phyloP scores from a whole-genome alignment of 2,113 vertebrate species.

The Coreoperca whiteheadi region DNA sequence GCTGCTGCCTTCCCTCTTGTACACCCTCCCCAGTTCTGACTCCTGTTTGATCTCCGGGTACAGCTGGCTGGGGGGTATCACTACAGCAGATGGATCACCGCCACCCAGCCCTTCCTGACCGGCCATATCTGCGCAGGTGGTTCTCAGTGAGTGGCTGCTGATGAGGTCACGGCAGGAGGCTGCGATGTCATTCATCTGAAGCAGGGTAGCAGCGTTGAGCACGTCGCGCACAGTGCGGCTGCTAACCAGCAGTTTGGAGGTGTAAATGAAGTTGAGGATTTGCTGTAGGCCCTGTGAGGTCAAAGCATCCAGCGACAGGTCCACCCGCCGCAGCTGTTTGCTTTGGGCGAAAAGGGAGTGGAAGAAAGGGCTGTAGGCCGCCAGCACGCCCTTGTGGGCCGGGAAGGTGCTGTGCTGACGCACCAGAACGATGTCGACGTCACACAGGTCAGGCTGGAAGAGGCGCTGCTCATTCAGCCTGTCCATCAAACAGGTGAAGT shows the following conservation, averaged over 20 bases:
- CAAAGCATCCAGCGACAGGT: conserved; percentile 92
- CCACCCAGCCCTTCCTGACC: conserved; percentile 71
- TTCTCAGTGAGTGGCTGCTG: conserved; percentile 88
- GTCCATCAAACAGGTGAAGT: conserved; percentile 98
- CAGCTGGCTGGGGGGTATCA: conserved; percentile 75
- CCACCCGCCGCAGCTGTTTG: conserved; percentile 92
- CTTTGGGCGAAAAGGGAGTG: conserved; percentile 95
- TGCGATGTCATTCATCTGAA: conserved; percentile 94
- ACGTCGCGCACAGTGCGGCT: conserved; percentile 91
- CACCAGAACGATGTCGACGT: conserved; percentile 96
- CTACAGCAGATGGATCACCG: conserved; percentile 40
- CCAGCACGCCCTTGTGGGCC: conserved; percentile 94
- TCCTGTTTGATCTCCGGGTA: conserved; percentile 95
- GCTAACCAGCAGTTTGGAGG: conserved; percentile 94
- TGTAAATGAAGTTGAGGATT: conserved; percentile 97
- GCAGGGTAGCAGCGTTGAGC: conserved; percentile 89
- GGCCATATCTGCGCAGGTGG: conserved; percentile 83
- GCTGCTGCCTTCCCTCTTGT: conserved; percentile 88
- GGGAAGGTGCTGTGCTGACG: conserved; percentile 93
- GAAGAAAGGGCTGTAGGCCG: conserved; percentile 95
- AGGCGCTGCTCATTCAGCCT: conserved; percentile 95
- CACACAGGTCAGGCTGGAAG: conserved; percentile 94
- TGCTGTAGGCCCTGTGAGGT: conserved; percentile 93
- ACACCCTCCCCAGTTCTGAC: conserved; percentile 89
- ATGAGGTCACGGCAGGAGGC: conserved; percentile 94